Base-by-base conservation (phyloP, 2,797 vertebrate genomes). In the Mus minutoides region DNA sequence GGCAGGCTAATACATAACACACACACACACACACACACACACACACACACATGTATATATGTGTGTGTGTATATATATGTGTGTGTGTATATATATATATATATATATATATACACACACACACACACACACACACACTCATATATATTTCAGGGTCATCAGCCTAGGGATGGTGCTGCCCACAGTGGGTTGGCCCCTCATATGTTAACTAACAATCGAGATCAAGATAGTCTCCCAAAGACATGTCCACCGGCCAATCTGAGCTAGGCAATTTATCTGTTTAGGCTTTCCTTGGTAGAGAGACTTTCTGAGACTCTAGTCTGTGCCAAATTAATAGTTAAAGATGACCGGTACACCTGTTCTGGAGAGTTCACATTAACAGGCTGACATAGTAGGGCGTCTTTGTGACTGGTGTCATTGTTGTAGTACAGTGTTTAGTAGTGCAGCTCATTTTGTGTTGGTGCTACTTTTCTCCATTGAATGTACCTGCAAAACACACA, bases 391-490 rank as follows among this genome's bases (percentile, higher is more conserved):
- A 24, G 3, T 26, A 46, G 3, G 12, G 7, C 19, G 37, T 34
- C 8, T 46, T n/a, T 43, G 37, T 22, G n/a, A 17, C 22, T 24
- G 16, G 11, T 34, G 29, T 56, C 17, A 67, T 37, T 64, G n/a
- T 24, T 46, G 12, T n/a, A 34, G 26, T 8, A 58, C 16, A 52
- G 6, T 62, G n/a, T 60, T 17, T 43, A 26, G 2, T 11, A 69
- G 22, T 22, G 21, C n/a, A 4, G 10, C 6, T 46, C 1, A 1
- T 22, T 46, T 54, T 49, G 0, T 0, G 46, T 29, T 22, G 22
- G 9, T n/a, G 67, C 46, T 0, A 49, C 60, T 43, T 56, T 5
- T 46, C 31, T 37, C 6, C 29, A 62, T 43, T 31, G 9, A 31
- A 12, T 31, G 8, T 29, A 62, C 24, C 40, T 14, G 58, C n/a